Percentiles rank a stretch among this genome's conserved stretches.
These are phyloP conservation scores for Ceryle rudis DNA, from an alignment of 2,797 vertebrate genomes.

Conservation along the genomic window DNA sequence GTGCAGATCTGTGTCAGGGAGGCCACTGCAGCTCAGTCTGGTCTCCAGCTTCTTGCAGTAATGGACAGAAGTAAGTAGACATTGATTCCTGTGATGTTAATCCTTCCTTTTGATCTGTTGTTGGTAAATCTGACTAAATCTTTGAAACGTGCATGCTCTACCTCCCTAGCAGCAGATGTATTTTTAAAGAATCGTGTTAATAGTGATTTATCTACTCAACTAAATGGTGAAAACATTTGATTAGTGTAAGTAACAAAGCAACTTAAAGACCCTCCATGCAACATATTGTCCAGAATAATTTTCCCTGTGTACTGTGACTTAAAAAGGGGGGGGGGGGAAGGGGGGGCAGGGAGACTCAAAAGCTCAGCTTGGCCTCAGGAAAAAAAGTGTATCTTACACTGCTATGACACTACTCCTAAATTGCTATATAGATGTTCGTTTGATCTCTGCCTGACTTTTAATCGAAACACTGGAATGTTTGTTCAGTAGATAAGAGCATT, in stretches of 20 bases:
- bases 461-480: constrained; percentile 63
- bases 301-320: neutral
- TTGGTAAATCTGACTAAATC: neutral
- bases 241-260: neutral
- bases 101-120: neutral
- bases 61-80: neutral
- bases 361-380: neutral
- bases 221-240: neutral
- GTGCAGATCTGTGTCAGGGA: neutral
- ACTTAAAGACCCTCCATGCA: neutral
- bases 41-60: neutral
- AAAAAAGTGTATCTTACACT: neutral
- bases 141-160: neutral
- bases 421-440: neutral
- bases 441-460: constrained; percentile 42
- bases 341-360: neutral
- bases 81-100: neutral
- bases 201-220: neutral
- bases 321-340: neutral
- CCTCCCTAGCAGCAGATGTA: neutral
- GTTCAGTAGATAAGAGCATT: constrained; percentile 45
- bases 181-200: neutral
- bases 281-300: neutral
- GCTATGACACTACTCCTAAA: neutral
- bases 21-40: neutral